phyloP scores from a whole-genome alignment of 1,140 invertebrate genomes.

The Hyles vespertilio region DNA sequence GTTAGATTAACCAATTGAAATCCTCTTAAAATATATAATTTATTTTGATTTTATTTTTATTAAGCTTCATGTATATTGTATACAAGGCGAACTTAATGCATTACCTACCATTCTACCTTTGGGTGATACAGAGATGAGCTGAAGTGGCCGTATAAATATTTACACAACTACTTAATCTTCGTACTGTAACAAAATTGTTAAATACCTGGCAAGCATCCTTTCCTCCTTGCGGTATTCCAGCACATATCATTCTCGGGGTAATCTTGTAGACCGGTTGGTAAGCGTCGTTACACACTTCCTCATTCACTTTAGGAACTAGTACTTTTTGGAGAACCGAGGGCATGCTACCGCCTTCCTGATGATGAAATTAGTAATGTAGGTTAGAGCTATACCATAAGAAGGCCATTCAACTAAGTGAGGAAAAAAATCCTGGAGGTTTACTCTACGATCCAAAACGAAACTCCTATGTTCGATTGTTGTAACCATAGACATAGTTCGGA shows the following conservation, averaged over 20 bases:
- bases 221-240: conserved; percentile 59
- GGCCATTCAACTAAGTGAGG: too few relatives aligned
- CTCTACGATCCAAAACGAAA: too few relatives aligned
- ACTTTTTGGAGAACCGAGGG: conserved; percentile 55
- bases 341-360: conserved; percentile 47
- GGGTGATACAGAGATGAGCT: not conserved
- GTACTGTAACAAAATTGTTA: not conserved
- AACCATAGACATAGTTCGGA: too few relatives aligned
- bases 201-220: conserved; percentile 76
- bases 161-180: not conserved
- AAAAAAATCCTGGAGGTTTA: too few relatives aligned
- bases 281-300: conserved; percentile 55
- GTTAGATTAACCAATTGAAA: too few relatives aligned
- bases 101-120: too few relatives aligned
- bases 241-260: conserved; percentile 75
- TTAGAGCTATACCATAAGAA: too few relatives aligned
- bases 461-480: too few relatives aligned
- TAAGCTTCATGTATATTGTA: too few relatives aligned
- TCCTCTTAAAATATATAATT: too few relatives aligned
- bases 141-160: not conserved
- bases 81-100: too few relatives aligned
- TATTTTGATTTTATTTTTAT: not conserved
- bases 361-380: conserved; percentile 5
- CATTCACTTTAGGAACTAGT: conserved; percentile 69
- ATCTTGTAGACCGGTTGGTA: conserved; percentile 68